A percentile compares a stretch with the other conserved stretches of the same genome.
Conservation (phyloP, 2,797 vertebrate genomes). For the Ciconia nigra region DNA sequence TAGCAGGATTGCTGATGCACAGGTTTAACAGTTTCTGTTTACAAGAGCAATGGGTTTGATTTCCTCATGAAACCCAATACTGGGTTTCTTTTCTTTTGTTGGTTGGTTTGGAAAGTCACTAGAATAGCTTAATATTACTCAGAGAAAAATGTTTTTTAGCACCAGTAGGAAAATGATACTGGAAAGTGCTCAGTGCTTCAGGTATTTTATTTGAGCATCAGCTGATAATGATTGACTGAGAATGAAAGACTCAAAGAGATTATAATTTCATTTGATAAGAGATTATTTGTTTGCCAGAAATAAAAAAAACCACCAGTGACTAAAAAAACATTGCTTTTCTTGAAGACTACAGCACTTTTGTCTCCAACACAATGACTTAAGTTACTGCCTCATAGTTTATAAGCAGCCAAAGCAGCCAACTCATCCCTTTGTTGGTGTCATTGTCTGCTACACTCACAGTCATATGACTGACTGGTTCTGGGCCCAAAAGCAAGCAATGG, state of each 20-base stretch:
- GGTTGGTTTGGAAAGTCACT: neutral
- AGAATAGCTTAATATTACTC: neutral
- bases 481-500: neutral
- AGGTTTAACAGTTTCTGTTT: neutral
- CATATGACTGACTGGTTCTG: neutral
- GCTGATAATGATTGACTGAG: neutral
- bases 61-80: neutral
- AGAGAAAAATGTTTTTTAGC: neutral
- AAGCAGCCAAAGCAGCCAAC: neutral
- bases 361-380: neutral
- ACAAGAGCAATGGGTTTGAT: neutral
- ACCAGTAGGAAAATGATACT: neutral
- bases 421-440: neutral
- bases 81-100: neutral
- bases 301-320: neutral
- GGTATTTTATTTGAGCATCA: neutral
- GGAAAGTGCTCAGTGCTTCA: neutral
- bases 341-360: neutral
- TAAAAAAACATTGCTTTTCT: neutral
- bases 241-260: neutral
- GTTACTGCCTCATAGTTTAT: neutral
- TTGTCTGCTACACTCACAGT: neutral
- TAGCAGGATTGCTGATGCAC: neutral
- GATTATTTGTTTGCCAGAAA: neutral
- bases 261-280: neutral